Base-by-base conservation (phyloP, 1,140 invertebrate genomes). In the Tribolium madens region DNA sequence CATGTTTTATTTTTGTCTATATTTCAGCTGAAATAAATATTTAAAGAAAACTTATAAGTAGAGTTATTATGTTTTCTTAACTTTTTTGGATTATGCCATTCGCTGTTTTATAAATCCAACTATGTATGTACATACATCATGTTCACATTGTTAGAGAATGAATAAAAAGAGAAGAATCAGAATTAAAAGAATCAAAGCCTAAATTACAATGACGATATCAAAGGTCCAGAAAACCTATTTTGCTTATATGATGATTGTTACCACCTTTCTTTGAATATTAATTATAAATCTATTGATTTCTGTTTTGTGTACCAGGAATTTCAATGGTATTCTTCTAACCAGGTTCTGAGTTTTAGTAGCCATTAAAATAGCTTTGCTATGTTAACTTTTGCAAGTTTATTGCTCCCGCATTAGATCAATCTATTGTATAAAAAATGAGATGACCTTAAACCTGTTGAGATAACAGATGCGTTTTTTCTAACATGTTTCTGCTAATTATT, bases 401-500 rank as follows among this genome's bases (percentile, higher is more conserved):
- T 42, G 36, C 36, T 42, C 36, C 36, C 36, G n/a, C 9, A 42
- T 42, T 42, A 42, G 36, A 42, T 42, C 36, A 42, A n/a, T 42
- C 36, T 42, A 42, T 3, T 42, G 36, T 42, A 42, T 42, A 42
- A 42, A 42, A 42, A 42, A 42, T 42, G 2, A 2, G 36, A 42
- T 42, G 36, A 42, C 36, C 36, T 42, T 42, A 42, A 42, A 42
- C 36, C 17, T n/a, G 14, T 57, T 57, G 17, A 18, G 17, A n/a
- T 17, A 57, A 57, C 52, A 12, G 21, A 57, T 21, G 17, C 52
- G 17, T 14, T 64, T 15, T 42, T 64, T 64, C 26, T 31, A 21
- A 64, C 21, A 33, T 3, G 21, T 64, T 42, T 42, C n/a, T 64
- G 57, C 14, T 64, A 64, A 64, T 64, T 64, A 64, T 64, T 33